Evolutionary conservation across 2,797 vertebrate species (phyloP), one percentile per base, ranked within the genome.

Genomic region (Scleropages formosus): DNA sequence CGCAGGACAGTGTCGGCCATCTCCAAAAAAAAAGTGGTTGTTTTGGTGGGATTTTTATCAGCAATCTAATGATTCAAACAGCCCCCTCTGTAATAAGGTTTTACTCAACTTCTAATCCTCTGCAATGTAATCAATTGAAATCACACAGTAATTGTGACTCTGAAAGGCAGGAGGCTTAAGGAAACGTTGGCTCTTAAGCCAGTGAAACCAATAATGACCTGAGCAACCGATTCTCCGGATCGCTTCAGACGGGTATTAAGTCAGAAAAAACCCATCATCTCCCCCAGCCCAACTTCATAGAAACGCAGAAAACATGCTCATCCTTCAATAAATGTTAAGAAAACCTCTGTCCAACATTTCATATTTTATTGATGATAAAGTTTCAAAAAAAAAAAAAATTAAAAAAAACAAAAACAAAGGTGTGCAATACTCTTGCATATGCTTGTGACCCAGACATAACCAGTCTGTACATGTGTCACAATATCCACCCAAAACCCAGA

Each of bases 61-160:
- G 2, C 6, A 31, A 65, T 80, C 66, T 1, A 12, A 80, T 78
- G 80, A 80, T 81, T 78, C 73, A 79, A 82, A 72, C 53, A 51
- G 44, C 53, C 53, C 66, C 31, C 22, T 68, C 24, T 58, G 39
- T 78, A 77, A 80, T 81, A 51, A 82, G 63, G 53, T 80, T 84
- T 78, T 80, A 75, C 53, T 73, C 58, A 20, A 70, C 67, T 78
- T 77, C 87, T 77, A 84, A 83, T 84, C 77, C 71, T 46, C 65
- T 73, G 72, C 15, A 80, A 78, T 80, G 56, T 73, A 80, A 81
- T 78, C 74, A 71, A 73, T 71, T 69, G 75, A 72, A 82, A 83
- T 79, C 77, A 68, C 79, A 76, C 51, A 72, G 69, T 74, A 82
- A 75, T 53, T 12, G 53, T 78, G 76, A 75, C 67, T 73, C 65